phyloP scores from a whole-genome alignment of 2,888 invertebrate species.

The Labia minor region DNA sequence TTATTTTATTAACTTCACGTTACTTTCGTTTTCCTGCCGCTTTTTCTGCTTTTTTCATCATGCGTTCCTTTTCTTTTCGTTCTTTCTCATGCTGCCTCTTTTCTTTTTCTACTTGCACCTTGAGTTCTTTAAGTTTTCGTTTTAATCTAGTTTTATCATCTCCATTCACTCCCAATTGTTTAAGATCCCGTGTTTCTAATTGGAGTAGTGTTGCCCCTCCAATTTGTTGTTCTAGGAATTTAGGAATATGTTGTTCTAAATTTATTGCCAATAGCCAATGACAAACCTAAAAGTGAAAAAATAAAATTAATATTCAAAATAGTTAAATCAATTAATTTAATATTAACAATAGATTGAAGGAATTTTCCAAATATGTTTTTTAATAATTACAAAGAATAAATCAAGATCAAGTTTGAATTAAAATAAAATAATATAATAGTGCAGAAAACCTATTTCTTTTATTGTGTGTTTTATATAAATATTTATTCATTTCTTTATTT shows the following conservation, averaged over 20 bases:
- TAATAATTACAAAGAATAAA: too few relatives aligned
- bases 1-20: slow-evolving; percentile 22
- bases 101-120: slow-evolving; percentile 59
- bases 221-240: slow-evolving; percentile 79
- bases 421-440: too few relatives aligned
- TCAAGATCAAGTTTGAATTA: too few relatives aligned
- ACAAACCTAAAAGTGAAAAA: slow-evolving; percentile 54
- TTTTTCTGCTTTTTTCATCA: slow-evolving; percentile 76
- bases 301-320: slow-evolving; percentile 4
- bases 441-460: too few relatives aligned
- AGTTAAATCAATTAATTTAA: slow-evolving; percentile 19
- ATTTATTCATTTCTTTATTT: too few relatives aligned
- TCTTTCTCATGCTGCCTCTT: slow-evolving; percentile 72
- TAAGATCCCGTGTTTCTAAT: slow-evolving; percentile 84
- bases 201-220: slow-evolving; percentile 77
- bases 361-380: too few relatives aligned
- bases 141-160: slow-evolving; percentile 77
- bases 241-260: slow-evolving; percentile 75
- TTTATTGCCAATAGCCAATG: slow-evolving; percentile 77
- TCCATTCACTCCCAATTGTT: slow-evolving; percentile 65
- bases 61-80: slow-evolving; percentile 69
- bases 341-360: not conserved
- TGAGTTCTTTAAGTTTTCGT: slow-evolving; percentile 73
- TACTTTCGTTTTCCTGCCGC: slow-evolving; percentile 46
- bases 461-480: too few relatives aligned